Conservation (phyloP, 92 coral and sea anemone genomes). For the Epizoanthus ramosus region DNA sequence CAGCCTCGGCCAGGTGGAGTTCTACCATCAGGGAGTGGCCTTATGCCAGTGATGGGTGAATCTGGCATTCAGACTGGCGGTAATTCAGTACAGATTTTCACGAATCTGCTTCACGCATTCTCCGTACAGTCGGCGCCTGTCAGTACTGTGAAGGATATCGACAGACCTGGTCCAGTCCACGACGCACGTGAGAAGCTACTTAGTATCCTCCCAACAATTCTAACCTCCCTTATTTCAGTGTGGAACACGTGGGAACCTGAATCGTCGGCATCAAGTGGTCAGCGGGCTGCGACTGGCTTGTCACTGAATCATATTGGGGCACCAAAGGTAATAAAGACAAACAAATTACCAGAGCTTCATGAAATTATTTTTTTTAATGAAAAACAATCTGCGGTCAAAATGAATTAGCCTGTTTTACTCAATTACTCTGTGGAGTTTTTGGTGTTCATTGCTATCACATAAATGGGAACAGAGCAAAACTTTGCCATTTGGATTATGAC, state of each 20-base stretch:
- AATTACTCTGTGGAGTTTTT: no score
- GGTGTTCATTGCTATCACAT: no score
- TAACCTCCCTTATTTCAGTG: conserved; percentile 76
- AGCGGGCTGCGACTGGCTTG: conserved; percentile 76
- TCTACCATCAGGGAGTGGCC: conserved; percentile 50
- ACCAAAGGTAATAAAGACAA: conserved; percentile 71
- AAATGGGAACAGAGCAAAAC: no score
- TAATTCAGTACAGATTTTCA: conserved; percentile 85
- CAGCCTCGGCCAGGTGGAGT: conserved; percentile 87
- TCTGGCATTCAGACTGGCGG: conserved; percentile 58
- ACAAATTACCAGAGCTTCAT: neutral
- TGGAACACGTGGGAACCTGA: conserved; percentile 94
- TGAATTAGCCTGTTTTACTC: no score
- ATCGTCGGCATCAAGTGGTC: conserved; percentile 61
- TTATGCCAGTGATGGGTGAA: conserved; percentile 39
- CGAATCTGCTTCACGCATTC: conserved; percentile 94
- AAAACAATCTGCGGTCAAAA: no score
- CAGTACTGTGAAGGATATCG: conserved; percentile 67
- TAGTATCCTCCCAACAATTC: conserved; percentile 83
- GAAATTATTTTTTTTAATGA: neutral
- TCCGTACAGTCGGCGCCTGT: conserved; percentile 84
- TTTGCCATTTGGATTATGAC: no score
- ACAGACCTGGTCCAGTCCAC: conserved; percentile 80
- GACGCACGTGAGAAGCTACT: conserved; percentile 93
- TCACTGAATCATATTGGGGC: conserved; percentile 83